Conservation (phyloP, 2,797 vertebrate species). For the Dryobates pubescens region DNA sequence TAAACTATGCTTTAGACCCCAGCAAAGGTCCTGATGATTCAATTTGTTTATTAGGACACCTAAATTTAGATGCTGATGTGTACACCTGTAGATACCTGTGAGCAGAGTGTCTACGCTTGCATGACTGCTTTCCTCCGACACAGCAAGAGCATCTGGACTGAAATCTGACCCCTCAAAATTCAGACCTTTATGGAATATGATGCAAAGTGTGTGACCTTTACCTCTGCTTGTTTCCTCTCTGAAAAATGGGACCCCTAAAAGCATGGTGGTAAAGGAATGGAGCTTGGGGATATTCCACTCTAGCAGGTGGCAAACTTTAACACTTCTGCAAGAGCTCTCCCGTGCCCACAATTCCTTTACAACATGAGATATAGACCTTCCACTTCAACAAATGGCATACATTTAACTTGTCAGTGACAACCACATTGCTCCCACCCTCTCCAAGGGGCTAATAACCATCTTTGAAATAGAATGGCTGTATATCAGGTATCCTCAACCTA, state of each 20-base stretch:
- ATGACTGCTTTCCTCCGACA: neutral
- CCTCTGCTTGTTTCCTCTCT: neutral
- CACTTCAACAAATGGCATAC: neutral
- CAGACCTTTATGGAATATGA: neutral
- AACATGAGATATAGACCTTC: neutral
- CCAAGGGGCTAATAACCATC: neutral
- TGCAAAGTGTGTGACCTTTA: neutral
- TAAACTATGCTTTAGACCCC: neutral
- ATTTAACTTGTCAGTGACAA: neutral
- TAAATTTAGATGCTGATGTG: neutral
- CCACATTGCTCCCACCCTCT: neutral
- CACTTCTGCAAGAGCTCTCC: neutral
- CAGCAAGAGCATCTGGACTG: neutral
- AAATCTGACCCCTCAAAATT: neutral
- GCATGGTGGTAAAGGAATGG: neutral
- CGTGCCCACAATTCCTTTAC: neutral
- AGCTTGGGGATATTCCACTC: neutral
- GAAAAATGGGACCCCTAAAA: neutral
- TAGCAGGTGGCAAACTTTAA: rapidly evolving
- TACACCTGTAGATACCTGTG: neutral
- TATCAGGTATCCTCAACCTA: neutral
- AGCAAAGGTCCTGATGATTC: neutral
- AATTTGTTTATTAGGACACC: neutral
- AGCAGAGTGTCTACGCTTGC: neutral
- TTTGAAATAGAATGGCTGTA: neutral